Percentiles rank a stretch among this genome's conserved stretches.
phyloP scores from a whole-genome alignment of 1,140 invertebrate species.

The Cotesia typhae region DNA sequence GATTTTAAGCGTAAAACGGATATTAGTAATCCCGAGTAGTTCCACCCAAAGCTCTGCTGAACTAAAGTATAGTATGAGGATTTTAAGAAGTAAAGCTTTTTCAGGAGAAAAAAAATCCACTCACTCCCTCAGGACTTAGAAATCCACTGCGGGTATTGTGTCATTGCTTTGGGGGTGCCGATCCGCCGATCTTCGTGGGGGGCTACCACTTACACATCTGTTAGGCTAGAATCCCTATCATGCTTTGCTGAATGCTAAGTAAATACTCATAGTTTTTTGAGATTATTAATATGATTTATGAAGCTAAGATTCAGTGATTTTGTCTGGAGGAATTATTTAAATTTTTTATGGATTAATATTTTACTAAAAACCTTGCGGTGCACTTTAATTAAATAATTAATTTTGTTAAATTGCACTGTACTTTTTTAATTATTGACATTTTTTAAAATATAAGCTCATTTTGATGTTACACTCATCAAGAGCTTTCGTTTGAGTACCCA shows the following conservation, averaged over 20 bases:
- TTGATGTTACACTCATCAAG: too few species aligned
- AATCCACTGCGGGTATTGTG: conserved; percentile 40
- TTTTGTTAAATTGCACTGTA: too few species aligned
- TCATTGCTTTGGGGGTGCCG: conserved; percentile 42
- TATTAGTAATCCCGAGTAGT: conserved; percentile 24
- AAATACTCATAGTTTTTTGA: conserved; percentile 9
- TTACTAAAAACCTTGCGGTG: too few species aligned
- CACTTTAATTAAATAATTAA: too few species aligned
- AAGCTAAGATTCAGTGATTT: too few species aligned
- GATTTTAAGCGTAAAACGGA: conserved; percentile 10
- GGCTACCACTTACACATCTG: conserved; percentile 63
- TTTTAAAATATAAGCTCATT: too few species aligned
- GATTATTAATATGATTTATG: too few species aligned
- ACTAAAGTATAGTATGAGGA: not conserved
- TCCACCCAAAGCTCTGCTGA: conserved; percentile 5
- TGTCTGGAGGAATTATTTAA: not conserved
- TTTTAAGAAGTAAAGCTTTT: not conserved
- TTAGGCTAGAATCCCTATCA: conserved; percentile 58
- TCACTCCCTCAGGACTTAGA: conserved; percentile 42
- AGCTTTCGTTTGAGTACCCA: too few species aligned
- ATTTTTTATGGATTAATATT: too few species aligned
- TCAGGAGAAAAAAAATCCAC: not conserved
- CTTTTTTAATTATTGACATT: too few species aligned
- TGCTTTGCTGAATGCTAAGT: conserved; percentile 42
- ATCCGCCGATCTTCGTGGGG: conserved; percentile 23